phyloP scores from a whole-genome alignment of 53 echinoderm and acorn worm genomes.

The Crossaster papposus region DNA sequence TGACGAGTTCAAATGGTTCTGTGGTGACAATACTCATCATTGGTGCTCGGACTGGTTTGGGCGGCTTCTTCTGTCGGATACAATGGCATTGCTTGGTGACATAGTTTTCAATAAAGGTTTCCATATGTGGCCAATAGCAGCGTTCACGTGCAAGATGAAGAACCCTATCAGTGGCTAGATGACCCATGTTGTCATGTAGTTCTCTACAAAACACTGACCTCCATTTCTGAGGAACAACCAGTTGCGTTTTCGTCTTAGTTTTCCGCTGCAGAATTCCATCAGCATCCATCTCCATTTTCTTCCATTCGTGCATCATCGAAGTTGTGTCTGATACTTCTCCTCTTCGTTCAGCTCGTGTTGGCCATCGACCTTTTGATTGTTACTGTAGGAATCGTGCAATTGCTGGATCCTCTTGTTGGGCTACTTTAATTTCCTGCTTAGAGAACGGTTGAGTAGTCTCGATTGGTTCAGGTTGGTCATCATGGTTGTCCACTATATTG shows the following conservation, averaged over 20 bases:
- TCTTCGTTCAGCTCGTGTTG: no score
- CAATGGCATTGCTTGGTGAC: conserved; percentile 35
- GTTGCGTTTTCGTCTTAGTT: conserved; percentile 35
- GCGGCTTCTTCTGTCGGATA: conserved; percentile 30
- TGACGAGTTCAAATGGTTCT: conserved; percentile 52
- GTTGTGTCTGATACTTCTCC: no score
- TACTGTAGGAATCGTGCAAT: no score
- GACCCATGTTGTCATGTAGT: conserved; percentile 66
- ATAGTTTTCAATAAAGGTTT: conserved; percentile 37
- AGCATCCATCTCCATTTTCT: conserved; percentile 27
- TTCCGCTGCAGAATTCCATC: conserved; percentile 47
- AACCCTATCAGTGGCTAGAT: conserved; percentile 38
- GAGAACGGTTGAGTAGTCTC: no score
- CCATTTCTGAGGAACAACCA: conserved; percentile 34
- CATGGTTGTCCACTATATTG: no score
- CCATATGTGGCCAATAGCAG: conserved; percentile 31
- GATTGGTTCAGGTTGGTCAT: no score
- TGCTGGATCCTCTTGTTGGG: no score
- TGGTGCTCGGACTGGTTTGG: conserved; percentile 15
- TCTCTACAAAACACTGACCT: background rate
- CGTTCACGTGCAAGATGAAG: conserved; percentile 54
- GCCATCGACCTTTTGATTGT: no score
- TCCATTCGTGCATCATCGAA: conserved; percentile 58
- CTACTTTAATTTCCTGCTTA: no score
- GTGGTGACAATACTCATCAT: no score